phyloP scores from a whole-genome alignment of 1,140 invertebrate species.

The Dryas iulia region DNA sequence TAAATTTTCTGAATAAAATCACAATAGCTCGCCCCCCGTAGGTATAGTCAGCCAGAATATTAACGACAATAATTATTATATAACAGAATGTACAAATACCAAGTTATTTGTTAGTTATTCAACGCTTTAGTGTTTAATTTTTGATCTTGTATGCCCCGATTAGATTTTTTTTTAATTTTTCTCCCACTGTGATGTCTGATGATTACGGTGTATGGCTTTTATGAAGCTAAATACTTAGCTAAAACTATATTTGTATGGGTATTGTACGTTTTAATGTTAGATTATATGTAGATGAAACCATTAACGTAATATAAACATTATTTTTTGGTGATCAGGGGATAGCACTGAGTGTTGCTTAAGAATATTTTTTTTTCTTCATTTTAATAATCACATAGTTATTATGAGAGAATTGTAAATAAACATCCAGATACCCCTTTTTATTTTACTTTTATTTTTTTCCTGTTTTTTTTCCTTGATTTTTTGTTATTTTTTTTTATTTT shows the following conservation, averaged over 20 bases:
- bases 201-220: constrained; percentile 4
- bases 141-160: constrained; percentile 8
- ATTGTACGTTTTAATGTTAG: constrained; percentile 63
- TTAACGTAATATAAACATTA: constrained; percentile 65
- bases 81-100: constrained; percentile 44
- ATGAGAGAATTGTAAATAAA: constrained; percentile 79
- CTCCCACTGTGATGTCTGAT: constrained; percentile 58
- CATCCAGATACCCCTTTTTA: constrained; percentile 77
- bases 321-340: constrained; percentile 67
- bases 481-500: constrained; percentile 21
- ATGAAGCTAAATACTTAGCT: constrained; percentile 1
- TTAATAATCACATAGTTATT: constrained; percentile 74
- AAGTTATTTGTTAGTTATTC: constrained; percentile 29
- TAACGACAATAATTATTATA: constrained; percentile 29
- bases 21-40: constrained; percentile 28
- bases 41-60: constrained; percentile 24
- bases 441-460: constrained; percentile 70
- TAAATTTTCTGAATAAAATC: constrained; percentile 46
- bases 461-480: constrained; percentile 38
- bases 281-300: constrained; percentile 45
- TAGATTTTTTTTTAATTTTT: constrained; percentile 29
- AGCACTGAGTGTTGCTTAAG: constrained; percentile 67
- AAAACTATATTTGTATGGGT: constrained; percentile 48
- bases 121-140: constrained; percentile 5
- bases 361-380: constrained; percentile 57